Evolutionary conservation across 2,888 invertebrate genomes (phyloP).

Genomic region (Alentia gelatinosa): DNA sequence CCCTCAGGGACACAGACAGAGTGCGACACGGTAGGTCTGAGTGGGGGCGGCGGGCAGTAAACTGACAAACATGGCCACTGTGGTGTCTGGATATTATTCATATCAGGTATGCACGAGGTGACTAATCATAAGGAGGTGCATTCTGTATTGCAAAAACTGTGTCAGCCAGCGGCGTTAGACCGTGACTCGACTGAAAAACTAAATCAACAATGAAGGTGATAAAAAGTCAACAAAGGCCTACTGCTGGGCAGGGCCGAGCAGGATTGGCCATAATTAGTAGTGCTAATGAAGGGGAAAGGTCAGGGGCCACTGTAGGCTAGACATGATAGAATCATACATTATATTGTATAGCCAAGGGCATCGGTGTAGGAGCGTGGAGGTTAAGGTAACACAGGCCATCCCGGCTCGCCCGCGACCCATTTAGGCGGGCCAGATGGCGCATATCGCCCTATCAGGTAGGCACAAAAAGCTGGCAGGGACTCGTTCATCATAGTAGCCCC

Average conservation of each 20-base stretch:
- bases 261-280: not conserved
- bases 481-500: no score
- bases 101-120: no score
- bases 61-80: no score
- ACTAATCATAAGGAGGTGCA: no score
- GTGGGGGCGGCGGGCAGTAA: no score
- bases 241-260: no score
- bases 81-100: no score
- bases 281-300: not conserved
- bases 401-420: not conserved
- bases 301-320: not conserved
- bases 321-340: not conserved
- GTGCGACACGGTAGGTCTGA: no score
- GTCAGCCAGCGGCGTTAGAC: no score
- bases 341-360: not conserved
- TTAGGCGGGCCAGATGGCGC: not conserved
- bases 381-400: not conserved
- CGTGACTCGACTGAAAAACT: no score
- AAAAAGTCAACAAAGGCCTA: not conserved
- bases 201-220: not conserved
- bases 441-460: not conserved
- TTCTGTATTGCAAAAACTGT: no score
- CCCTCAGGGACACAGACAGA: no score
- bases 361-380: not conserved
- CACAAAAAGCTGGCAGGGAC: not conserved